Evolutionary conservation across 2,797 vertebrate species (phyloP), one percentile per base, ranked within the genome.

Genomic region (Cirrhinus molitorella): DNA sequence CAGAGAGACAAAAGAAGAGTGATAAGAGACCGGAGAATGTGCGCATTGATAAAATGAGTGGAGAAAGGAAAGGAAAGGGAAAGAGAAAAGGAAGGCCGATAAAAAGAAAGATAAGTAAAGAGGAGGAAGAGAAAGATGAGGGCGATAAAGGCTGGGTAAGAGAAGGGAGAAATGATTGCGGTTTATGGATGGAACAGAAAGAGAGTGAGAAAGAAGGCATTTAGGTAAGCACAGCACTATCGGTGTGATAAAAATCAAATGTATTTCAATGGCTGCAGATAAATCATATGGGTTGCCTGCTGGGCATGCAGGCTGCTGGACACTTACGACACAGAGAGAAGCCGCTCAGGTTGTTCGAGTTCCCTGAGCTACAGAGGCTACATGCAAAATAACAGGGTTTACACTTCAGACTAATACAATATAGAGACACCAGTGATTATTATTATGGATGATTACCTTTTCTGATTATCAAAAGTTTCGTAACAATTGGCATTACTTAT

Each of bases 211-310:
- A 74, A 85, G 66, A 65, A 43, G 53, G 82, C 55, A 85, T 81
- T 81, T 71, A 80, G 66, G 65, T 65, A 83, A 68, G 57, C 74
- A 63, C 55, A 51, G 84, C 63, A 79, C 63, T 66, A 77, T 81
- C 67, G 68, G 77, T 65, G 65, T 85, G 86, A 89, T 88, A 85
- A 85, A 84, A 81, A 93, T 92, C 90, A 91, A 93, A 92, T 91
- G 91, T 91, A 86, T 93, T 94, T 94, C 94, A 93, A 94, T 91
- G 90, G 89, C 84, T 73, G 59, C 68, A 88, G 88, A 92, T 94
- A 93, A 94, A 94, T 94, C 85, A 84, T 85, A 57, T 12, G 53
- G 25, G 47, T 88, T 34, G 28, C 16, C 21, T 47, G 21, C 53
- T 72, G 80, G 66, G 49, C 68, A 67, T 53, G 25, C 55, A 87